Base-by-base conservation (phyloP, 2,888 invertebrate genomes). In the Sinotaia quadrata region DNA sequence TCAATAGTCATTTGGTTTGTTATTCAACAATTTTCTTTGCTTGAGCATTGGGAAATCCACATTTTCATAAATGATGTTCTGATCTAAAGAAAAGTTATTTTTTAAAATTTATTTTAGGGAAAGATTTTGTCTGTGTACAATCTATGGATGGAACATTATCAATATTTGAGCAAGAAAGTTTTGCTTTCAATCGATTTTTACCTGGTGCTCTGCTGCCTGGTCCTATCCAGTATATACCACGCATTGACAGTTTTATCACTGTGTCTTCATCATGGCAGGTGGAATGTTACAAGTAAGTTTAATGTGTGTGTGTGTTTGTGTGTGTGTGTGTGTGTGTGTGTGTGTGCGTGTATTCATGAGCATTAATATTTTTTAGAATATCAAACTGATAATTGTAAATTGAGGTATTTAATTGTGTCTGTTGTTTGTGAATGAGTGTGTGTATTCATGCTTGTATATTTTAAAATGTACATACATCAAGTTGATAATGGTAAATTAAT, bases 111-210 rank as follows among this genome's bases (percentile, higher is more conserved):
- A 4, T 75, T 75, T 54, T 79, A 87, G 88, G 86, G 18, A 95
- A 83, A 74, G 96, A 97, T 87, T 95, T 97, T 81, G 91, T 97
- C 69, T 97, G 97, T 85, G 92, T 98, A 27, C 95, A 96, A 85
- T 94, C 94, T 37, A 89, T 97, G 80, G 97, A 98, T 88, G 96
- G 97, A 18, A 92, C 93, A 62, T 87, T 98, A 24, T 92, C 93
- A 67, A 94, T 98, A 86, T 97, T 93, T 87, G 98, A 98, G 86
- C 97, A 97, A 89, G 97, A 98, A 88, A 93, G 93, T 66, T 94
- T 94, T 85, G 91, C 94, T 21, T 96, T 97, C 85, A 92, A 92
- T 82, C 93, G 95, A 73, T 91, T 92, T 77, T 91, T 97, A 76
- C 93, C 94, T 1, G 93, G 94, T 67, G 92, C 93, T 71, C 89